Conservation (phyloP, 2,113 vertebrate genomes). For the Theristicus caerulescens region DNA sequence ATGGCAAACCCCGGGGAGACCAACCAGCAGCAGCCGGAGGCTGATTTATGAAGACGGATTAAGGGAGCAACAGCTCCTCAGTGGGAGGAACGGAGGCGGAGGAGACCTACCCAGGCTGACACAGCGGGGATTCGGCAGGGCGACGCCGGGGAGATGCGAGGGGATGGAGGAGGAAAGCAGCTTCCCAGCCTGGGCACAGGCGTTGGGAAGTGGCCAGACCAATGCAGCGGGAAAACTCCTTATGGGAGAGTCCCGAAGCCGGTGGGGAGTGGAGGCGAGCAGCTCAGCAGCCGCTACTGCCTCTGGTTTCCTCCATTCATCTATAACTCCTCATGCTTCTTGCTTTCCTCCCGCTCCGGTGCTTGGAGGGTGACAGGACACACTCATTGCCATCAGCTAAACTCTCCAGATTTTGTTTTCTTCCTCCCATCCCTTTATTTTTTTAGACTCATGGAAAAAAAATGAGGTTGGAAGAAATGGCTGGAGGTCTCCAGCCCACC, state of each 20-base stretch:
- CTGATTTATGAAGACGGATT: background rate
- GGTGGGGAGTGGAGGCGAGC: accelerated
- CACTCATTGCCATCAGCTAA: background rate
- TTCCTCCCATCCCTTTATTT: background rate
- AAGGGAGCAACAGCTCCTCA: background rate
- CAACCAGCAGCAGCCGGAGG: background rate
- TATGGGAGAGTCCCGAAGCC: accelerated
- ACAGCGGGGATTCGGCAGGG: background rate
- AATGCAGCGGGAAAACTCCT: background rate
- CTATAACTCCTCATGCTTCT: background rate
- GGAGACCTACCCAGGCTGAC: background rate
- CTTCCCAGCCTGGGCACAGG: background rate
- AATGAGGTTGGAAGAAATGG: background rate
- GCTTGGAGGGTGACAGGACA: background rate
- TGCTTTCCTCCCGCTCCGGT: too few species aligned
- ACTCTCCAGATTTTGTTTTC: background rate
- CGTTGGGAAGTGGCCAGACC: background rate
- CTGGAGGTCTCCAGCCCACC: background rate
- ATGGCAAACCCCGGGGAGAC: background rate
- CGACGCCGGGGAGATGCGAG: accelerated
- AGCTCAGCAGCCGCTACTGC: background rate
- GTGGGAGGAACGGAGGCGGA: background rate
- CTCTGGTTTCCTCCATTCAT: background rate
- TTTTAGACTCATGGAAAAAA: background rate
- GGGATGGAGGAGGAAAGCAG: background rate